Evolutionary conservation across 1,140 invertebrate genomes (phyloP).

Genomic region (Atopsyche davidsoni): DNA sequence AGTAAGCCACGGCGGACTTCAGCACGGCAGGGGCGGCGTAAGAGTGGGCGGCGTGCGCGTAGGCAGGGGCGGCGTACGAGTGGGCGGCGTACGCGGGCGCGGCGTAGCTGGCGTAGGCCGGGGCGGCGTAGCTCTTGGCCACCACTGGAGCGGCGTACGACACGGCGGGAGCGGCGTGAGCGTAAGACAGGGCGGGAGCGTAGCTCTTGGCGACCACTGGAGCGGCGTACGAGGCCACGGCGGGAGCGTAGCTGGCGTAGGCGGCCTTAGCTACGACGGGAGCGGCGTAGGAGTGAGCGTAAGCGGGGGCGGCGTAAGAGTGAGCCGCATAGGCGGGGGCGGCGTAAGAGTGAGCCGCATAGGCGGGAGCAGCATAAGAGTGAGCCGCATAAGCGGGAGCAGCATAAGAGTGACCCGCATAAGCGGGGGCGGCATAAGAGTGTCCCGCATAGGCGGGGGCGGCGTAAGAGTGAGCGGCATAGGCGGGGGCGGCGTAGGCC

Average conservation of each 20-base stretch:
- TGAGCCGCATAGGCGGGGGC: constrained; percentile 16
- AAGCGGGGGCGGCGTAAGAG: constrained; percentile 11
- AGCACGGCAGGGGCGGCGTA: constrained; percentile 27
- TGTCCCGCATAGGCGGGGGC: constrained; percentile 28
- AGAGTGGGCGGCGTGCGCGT: constrained; percentile 30
- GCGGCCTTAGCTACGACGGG: constrained; percentile 26
- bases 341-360: constrained; percentile 11
- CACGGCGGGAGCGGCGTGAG: constrained; percentile 11
- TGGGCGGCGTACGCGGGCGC: constrained; percentile 20
- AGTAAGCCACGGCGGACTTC: constrained; percentile 29
- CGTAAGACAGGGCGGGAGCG: constrained; percentile 23
- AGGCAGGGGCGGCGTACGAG: constrained; percentile 29
- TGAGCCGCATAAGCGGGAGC: constrained; percentile 4
- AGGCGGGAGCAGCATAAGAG: constrained; percentile 7
- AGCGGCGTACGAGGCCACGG: constrained; percentile 23
- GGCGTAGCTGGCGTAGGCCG: constrained; percentile 23
- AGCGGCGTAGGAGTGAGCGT: constrained; percentile 14
- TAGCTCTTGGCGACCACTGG: constrained; percentile 33
- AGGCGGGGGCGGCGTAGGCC: constrained; percentile 21
- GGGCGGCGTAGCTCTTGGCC: constrained; percentile 26
- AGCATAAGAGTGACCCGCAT: constrained; percentile 8
- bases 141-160: constrained; percentile 33
- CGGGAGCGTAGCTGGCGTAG: constrained; percentile 15
- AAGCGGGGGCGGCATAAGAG: constrained; percentile 21
- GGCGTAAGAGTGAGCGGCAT: constrained; percentile 32